A percentile compares a stretch with the other conserved stretches of the same genome.
phyloP scores from a whole-genome alignment of 2,797 vertebrate genomes.

The Spheniscus humboldti region DNA sequence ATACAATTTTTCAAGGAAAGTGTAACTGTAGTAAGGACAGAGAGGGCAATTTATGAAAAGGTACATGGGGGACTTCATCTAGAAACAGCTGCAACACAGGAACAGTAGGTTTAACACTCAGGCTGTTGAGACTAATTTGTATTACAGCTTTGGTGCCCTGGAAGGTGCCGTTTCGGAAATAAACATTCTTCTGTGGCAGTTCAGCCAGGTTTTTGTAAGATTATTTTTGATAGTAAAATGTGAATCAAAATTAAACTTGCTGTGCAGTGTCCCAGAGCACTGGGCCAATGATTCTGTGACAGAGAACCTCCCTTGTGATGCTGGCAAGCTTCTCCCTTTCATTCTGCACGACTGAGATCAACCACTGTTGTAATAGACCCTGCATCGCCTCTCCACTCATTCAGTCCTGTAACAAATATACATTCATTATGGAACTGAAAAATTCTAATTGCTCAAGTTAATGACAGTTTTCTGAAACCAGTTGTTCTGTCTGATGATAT shows the following conservation, averaged over 20 bases:
- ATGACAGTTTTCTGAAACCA: neutral
- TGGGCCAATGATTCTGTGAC: neutral
- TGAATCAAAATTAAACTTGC: neutral
- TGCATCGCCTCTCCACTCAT: neutral
- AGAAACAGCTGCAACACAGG: neutral
- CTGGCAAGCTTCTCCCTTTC: neutral
- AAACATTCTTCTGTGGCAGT: neutral
- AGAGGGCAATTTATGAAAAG: neutral
- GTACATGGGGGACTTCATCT: neutral
- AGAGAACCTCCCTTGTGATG: neutral
- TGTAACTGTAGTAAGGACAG: neutral
- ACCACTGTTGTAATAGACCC: neutral
- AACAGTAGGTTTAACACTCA: neutral
- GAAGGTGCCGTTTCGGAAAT: neutral
- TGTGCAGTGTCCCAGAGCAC: neutral
- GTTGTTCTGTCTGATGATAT: neutral
- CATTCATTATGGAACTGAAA: neutral
- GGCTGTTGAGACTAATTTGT: neutral
- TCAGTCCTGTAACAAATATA: neutral
- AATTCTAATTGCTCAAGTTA: neutral
- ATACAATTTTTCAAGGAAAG: neutral
- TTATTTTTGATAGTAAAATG: neutral
- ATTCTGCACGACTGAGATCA: rapidly evolving
- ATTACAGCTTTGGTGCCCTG: neutral
- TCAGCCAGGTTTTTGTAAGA: neutral